These are phyloP conservation scores for Erpetoichthys calabaricus DNA, from an alignment of 2,797 vertebrate species.

Conservation along the genomic window DNA sequence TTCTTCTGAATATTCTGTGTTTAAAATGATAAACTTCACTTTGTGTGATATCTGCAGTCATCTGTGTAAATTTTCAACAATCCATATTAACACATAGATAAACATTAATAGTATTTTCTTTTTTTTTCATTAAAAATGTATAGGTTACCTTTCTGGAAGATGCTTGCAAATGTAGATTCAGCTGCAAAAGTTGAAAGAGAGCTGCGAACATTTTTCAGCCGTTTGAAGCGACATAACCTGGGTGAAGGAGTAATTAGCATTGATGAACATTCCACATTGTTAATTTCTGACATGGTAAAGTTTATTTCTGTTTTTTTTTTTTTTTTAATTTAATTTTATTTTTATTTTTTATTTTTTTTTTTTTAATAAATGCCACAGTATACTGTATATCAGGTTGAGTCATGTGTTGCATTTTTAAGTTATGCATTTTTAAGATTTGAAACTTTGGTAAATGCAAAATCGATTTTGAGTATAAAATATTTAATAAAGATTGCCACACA, in stretches of 20 bases:
- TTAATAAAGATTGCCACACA: too few species aligned
- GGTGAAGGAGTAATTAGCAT: slow-evolving; percentile 68
- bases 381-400: not conserved
- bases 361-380: slow-evolving; percentile 15
- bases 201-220: slow-evolving; percentile 61
- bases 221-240: slow-evolving; percentile 57
- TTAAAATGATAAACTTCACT: too few species aligned
- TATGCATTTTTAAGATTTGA: too few species aligned
- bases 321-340: not conserved
- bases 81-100: too few species aligned
- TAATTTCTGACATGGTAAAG: slow-evolving; percentile 59
- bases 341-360: slow-evolving; percentile 5
- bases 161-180: slow-evolving; percentile 45
- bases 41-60: too few species aligned
- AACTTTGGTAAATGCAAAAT: too few species aligned
- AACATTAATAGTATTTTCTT: too few species aligned
- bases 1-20: too few species aligned
- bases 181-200: slow-evolving; percentile 62
- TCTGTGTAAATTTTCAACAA: too few species aligned
- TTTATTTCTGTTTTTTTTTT: not conserved
- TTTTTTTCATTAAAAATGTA: too few species aligned
- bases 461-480: too few species aligned
- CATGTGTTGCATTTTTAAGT: too few species aligned
- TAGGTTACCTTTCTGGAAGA: slow-evolving; percentile 67
- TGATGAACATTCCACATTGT: slow-evolving; percentile 63